Base-by-base conservation (phyloP, 2,113 vertebrate genomes). In the Lepisosteus osseus region DNA sequence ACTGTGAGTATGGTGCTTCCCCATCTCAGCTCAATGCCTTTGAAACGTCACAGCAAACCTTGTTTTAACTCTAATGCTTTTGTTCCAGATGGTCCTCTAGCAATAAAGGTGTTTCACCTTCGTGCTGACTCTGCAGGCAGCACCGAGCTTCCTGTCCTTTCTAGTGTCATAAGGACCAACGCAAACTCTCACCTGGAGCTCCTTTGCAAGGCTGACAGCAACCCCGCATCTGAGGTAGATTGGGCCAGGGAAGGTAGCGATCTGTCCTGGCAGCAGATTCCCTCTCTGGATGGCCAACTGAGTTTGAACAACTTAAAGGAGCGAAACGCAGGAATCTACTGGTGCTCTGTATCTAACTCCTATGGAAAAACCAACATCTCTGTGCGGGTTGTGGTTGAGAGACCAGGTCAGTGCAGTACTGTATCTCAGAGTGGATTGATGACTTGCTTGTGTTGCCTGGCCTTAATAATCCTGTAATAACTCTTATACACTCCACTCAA, bases 261-360 rank as follows among this genome's bases (percentile, higher is more conserved):
- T 65, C n/a, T 67, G 8, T 70, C 73, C 6, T 69, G 66, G 67
- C 15, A 41, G 43, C 45, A n/a, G 45, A 17, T 62, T 9, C 17
- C 17, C 45, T 14, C 41, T 64, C 56, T 4, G 56, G 57, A 17
- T 7, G 14, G 43, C 3, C 62, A 54, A 1, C 44, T 61, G 65
- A 69, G 67, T n/a, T 74, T 73, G 75, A 43, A 8, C 57, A 12
- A 71, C 44, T 72, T 83, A 29, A 63, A 55, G 61, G 64, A 44
- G 62, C 61, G 72, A 14, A 74, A 77, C 15, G 68, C 62, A 43
- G 81, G 81, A 62, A 73, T 11, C 54, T 83, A 83, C 70, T 76
- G 43, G 40, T 83, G 81, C 45, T 41, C 56, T 3, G 51, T 67
- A 56, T 61, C 59, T 6, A 73, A 72, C 7, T 15, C 56, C 45